Conservation (phyloP, 2,113 vertebrate species). For the Eurystomus gularis region DNA sequence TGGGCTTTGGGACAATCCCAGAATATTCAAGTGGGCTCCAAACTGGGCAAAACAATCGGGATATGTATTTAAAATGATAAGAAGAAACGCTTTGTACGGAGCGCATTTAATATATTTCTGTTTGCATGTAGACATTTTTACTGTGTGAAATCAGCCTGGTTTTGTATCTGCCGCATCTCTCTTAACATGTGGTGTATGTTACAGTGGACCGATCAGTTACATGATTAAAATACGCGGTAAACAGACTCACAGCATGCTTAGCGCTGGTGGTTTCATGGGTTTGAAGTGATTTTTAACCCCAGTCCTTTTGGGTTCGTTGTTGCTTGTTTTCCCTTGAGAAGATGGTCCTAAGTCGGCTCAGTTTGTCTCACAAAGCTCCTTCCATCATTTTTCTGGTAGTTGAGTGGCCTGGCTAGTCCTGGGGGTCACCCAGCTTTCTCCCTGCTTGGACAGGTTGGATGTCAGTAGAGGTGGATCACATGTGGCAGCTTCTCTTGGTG, state of each 20-base stretch:
- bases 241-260: conserved; percentile 15
- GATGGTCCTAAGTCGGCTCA: not conserved
- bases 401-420: not conserved
- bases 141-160: conserved; percentile 41
- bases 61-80: conserved; percentile 34
- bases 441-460: not conserved
- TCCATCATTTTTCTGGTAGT: not conserved
- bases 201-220: conserved; percentile 11
- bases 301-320: not conserved
- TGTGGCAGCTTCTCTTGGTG: not conserved
- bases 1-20: conserved; percentile 27
- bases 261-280: not conserved
- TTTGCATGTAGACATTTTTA: conserved; percentile 49
- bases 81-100: conserved; percentile 18
- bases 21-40: conserved; percentile 45
- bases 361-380: not conserved
- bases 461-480: not conserved
- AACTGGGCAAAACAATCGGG: not conserved
- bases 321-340: not conserved
- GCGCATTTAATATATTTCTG: conserved; percentile 12
- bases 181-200: conserved; percentile 35
- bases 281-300: not conserved
- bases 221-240: conserved; percentile 11
- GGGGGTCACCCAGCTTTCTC: not conserved
- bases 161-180: conserved; percentile 38